phyloP scores from a whole-genome alignment of 92 coral and sea anemone species.

The Zoanthus gigantus region DNA sequence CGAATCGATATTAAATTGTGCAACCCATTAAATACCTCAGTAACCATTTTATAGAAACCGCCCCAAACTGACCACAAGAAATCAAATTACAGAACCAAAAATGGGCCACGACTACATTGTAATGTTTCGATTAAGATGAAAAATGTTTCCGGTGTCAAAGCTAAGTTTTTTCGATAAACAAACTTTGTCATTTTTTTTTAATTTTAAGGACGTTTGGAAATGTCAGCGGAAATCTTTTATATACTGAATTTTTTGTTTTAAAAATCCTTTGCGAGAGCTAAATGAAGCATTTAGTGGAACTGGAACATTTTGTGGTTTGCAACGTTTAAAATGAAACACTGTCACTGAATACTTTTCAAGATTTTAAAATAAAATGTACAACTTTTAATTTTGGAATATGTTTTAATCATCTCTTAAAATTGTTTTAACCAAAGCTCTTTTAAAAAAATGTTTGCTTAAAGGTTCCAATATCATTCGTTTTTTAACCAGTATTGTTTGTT shows the following conservation, averaged over 20 bases:
- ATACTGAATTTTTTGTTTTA: neutral
- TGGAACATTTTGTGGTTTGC: too few relatives aligned
- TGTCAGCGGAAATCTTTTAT: neutral
- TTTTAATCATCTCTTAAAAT: too few relatives aligned
- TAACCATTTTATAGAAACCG: neutral
- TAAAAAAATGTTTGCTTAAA: too few relatives aligned
- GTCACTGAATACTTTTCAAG: too few relatives aligned
- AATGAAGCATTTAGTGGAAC: too few relatives aligned
- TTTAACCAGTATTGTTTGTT: neutral
- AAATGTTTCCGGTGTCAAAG: too few relatives aligned
- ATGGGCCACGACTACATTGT: neutral
- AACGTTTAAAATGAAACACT: too few relatives aligned
- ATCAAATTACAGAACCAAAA: neutral
- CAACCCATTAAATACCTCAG: constrained; percentile 19
- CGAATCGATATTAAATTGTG: constrained; percentile 22
- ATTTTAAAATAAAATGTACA: too few relatives aligned
- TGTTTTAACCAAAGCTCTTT: too few relatives aligned
- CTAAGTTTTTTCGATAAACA: neutral
- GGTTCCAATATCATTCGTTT: neutral
- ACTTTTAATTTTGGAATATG: too few relatives aligned
- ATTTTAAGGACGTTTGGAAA: neutral
- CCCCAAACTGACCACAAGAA: constrained; percentile 4
- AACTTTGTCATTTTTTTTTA: neutral
- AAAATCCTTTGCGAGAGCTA: neutral
- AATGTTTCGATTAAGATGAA: neutral